A percentile compares a stretch with the other conserved stretches of the same genome.
These are phyloP conservation scores for Hemicrepidius hirtus DNA, from an alignment of 2,888 invertebrate genomes.

Conservation along the genomic window DNA sequence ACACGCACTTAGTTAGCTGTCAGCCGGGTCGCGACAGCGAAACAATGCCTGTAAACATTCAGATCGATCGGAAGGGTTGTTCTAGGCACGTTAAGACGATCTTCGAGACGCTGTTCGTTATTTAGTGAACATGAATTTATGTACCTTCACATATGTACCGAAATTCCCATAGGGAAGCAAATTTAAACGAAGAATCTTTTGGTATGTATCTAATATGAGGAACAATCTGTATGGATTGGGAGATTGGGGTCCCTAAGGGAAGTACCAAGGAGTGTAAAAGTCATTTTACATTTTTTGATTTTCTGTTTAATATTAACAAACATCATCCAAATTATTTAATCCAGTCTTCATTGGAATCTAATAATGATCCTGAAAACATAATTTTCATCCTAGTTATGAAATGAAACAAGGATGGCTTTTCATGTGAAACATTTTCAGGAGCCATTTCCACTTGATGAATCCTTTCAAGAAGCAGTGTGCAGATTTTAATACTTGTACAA, in stretches of 20 bases:
- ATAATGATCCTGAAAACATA: too few relatives aligned
- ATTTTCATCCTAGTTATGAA: neutral
- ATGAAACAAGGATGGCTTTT: neutral
- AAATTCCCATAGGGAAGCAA: too few relatives aligned
- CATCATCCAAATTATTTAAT: too few relatives aligned
- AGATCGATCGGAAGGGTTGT: conserved; percentile 52
- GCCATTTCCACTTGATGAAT: conserved; percentile 5
- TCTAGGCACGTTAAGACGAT: conserved; percentile 20
- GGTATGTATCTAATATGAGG: too few relatives aligned
- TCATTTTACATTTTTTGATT: too few relatives aligned
- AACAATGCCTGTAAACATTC: conserved; percentile 57
- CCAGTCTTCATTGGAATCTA: too few relatives aligned
- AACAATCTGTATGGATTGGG: too few relatives aligned
- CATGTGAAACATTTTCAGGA: neutral
- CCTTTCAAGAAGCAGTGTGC: neutral
- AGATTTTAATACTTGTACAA: conserved; percentile 34
- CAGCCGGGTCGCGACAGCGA: conserved; percentile 60
- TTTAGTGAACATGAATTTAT: neutral
- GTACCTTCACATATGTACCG: conserved; percentile 1
- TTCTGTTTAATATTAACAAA: too few relatives aligned
- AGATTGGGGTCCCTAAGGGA: too few relatives aligned
- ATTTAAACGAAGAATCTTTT: too few relatives aligned
- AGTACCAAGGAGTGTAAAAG: too few relatives aligned
- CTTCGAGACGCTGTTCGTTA: conserved; percentile 7
- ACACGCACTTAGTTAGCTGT: conserved; percentile 69